Evolutionary conservation across 1,140 invertebrate genomes (phyloP).

Genomic region (Heliconius melpomene): DNA sequence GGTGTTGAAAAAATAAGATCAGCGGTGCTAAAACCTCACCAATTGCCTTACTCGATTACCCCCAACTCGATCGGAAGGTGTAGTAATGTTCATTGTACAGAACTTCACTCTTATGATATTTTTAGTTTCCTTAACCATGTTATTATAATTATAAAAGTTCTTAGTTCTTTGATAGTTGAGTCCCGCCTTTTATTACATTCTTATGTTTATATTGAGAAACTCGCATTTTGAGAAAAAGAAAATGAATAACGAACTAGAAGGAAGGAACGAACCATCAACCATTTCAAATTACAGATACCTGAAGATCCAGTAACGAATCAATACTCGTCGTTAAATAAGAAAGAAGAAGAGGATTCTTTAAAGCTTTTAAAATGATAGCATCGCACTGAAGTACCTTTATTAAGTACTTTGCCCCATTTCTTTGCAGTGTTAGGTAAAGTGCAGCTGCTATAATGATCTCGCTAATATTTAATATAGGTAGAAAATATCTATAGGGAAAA

Average conservation of each 20-base stretch:
- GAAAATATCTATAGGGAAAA: too few relatives aligned
- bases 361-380: slow-evolving; percentile 11
- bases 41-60: too few relatives aligned
- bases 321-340: neutral
- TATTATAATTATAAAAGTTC: neutral
- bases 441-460: neutral
- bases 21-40: too few relatives aligned
- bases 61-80: too few relatives aligned
- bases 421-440: slow-evolving; percentile 5
- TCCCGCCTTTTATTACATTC: neutral
- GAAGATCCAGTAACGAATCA: slow-evolving; percentile 8
- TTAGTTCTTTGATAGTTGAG: neutral
- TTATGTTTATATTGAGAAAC: neutral
- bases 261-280: neutral
- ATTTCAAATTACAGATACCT: neutral
- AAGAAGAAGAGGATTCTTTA: neutral
- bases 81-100: neutral
- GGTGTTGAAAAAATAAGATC: too few relatives aligned
- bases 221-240: neutral
- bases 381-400: slow-evolving; percentile 19
- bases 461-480: neutral
- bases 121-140: neutral
- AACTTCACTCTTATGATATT: neutral
- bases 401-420: slow-evolving; percentile 4
- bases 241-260: too few relatives aligned